Base-by-base conservation (phyloP, 2,797 vertebrate species). In the Manis crassicaudata region DNA sequence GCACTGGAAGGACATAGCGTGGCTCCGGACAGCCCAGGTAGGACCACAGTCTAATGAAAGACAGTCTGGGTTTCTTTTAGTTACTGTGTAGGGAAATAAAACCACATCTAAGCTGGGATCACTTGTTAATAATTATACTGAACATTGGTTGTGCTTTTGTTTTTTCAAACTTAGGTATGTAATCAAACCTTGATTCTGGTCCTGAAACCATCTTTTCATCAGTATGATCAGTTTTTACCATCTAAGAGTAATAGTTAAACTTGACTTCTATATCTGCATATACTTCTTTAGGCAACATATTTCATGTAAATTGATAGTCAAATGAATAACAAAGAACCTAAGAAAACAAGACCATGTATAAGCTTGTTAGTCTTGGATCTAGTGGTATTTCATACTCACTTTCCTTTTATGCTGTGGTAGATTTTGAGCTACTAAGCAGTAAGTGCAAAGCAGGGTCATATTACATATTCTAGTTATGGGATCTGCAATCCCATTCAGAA, bases 1-100 rank as follows among this genome's bases (percentile, higher is more conserved):
- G 93, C 90, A 92, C 46, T 96, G 96, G 97, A 94, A 98, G 84
- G 85, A 95, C 18, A 65, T 89, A 68, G 79, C 96, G 87, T 96
- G 70, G 37, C 95, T 90, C n/a, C 56, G 81, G 77, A 93, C 94
- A 94, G 85, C 80, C 89, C 86, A 97, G 87, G 96, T 96, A 96
- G 85, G 96, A 89, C 4, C 92, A 32, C 85, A 90, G 32, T 43
- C 35, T 72, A 83, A 72, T 56, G 46, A 67, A 65, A 80, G 23
- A 75, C 17, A n/a, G 2, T 62, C 77, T 88, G n/a, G 43, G 43
- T 37, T 86, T 88, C 65, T 88, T 81, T 91, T 32, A 56, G 75
- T 96, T 92, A 29, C 6, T 94, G 32, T 80, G 7, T 72, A 79
- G n/a, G 75, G 67, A 96, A 93, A 77, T 56, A 82, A 65, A 73